Evolutionary conservation across 2,888 invertebrate species (phyloP), one percentile per base, ranked within the genome.

Genomic region (Himalopsyche tibetana): DNA sequence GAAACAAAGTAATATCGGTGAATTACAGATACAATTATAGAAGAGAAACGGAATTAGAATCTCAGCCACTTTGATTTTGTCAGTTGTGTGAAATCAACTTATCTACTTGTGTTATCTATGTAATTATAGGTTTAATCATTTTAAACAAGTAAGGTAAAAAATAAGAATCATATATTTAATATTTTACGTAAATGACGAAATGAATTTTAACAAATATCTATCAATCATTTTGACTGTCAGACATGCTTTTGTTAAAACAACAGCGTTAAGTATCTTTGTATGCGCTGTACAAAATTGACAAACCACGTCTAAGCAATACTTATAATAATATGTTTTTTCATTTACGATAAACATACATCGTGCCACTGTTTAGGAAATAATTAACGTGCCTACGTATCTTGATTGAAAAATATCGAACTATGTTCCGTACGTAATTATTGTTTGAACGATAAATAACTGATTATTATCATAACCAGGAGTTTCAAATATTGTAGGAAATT

Each of bases 361-460:
- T 63, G 63, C 63, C 19, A 63, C 19, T 19, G 63, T 19, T 63
- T 63, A 63, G 28, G 63, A 63, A 63, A 63, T 19, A 63, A 63
- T 19, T 19, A 4, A 63, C 63, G 5, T 19, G 63, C 19, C 28
- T 19, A 19, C 63, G 19, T 63, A 63, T 63, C 63, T 63, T 63
- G 63, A 63, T 63, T 19, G 63, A 63, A 63, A 63, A 63, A 63
- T 63, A 19, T 63, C n/a, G 63, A 63, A 63, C 19, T 63, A 28
- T 8, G 2, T 63, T 12, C 19, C 28, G 28, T 63, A 63, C 63
- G 9, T 63, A 63, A 19, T 28, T 28, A 28, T 63, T 63, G 28
- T 19, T 63, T 19, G 11, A 63, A 63, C 28, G 28, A 63, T 63
- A 28, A 63, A 63, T 19, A 19, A 63, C 15, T 19, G 28, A 63